Percentiles rank a stretch among this genome's conserved stretches.
phyloP scores from a whole-genome alignment of 2,888 invertebrate species.

The Brachypalpus laphriformis region DNA sequence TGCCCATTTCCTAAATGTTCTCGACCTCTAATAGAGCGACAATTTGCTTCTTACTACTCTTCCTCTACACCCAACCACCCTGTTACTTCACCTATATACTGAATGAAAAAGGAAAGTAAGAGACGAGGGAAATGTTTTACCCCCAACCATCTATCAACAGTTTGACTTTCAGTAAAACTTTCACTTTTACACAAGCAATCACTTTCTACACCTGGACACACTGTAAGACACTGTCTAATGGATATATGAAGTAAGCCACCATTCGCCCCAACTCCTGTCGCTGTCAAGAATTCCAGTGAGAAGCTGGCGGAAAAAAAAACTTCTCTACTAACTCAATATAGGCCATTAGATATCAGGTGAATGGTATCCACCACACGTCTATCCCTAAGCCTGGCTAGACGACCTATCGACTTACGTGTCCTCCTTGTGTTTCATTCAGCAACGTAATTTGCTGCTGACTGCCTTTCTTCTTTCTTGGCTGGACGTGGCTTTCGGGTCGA shows the following conservation, averaged over 20 bases:
- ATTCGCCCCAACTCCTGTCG: background rate
- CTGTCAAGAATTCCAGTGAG: conserved; percentile 10
- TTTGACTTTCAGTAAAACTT: conserved; percentile 24
- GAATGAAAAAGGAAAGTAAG: conserved; percentile 4
- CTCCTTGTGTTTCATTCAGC: background rate
- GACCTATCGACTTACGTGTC: background rate
- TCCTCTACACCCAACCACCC: background rate
- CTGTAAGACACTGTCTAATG: conserved; percentile 13
- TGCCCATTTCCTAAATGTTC: background rate
- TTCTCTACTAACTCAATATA: conserved; percentile 35
- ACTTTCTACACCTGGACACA: conserved; percentile 20
- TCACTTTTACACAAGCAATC: conserved; percentile 25
- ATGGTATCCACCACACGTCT: conserved; percentile 18
- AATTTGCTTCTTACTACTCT: background rate
- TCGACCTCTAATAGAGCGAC: conserved; percentile 25
- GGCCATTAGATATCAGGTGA: conserved; percentile 45
- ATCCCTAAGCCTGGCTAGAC: conserved; percentile 29
- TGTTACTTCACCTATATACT: background rate
- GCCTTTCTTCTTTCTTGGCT: background rate
- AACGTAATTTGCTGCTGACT: background rate
- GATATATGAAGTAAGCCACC: background rate
- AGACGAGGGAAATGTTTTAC: background rate
- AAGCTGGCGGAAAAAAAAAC: background rate
- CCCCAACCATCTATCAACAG: background rate
- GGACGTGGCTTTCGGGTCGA: background rate